These are phyloP conservation scores for Drosophila mojavensis DNA, from an alignment of 1,140 invertebrate species.

Conservation along the genomic window DNA sequence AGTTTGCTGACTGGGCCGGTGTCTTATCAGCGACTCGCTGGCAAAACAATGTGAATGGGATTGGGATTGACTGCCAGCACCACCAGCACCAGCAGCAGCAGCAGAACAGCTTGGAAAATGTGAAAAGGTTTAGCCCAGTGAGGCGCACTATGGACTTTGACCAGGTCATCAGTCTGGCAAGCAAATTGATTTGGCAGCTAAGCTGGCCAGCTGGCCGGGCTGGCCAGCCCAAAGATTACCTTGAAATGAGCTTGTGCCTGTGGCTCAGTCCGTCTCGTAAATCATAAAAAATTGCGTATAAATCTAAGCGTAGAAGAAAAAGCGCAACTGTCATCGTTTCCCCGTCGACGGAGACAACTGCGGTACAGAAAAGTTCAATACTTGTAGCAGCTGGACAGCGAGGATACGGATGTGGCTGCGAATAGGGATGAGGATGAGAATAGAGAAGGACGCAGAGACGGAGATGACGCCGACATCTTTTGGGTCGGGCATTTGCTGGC, in stretches of 20 bases:
- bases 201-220: conserved; percentile 6
- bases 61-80: neutral
- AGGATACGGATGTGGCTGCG: neutral
- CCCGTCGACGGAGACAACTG: conserved; percentile 2
- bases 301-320: conserved; percentile 55
- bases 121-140: conserved; percentile 36
- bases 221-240: conserved; percentile 32
- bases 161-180: conserved; percentile 18
- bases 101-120: conserved; percentile 10
- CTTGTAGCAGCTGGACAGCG: conserved; percentile 5
- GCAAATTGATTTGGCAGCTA: conserved; percentile 45
- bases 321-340: conserved; percentile 78
- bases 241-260: conserved; percentile 25
- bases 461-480: conserved; percentile 29
- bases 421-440: neutral
- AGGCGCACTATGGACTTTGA: conserved; percentile 8
- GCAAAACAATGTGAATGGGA: conserved; percentile 30
- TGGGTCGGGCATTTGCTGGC: conserved; percentile 39
- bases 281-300: conserved; percentile 69
- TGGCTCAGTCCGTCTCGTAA: conserved; percentile 47
- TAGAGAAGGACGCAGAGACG: neutral
- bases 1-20: conserved; percentile 34
- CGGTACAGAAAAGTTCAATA: conserved; percentile 34
- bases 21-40: conserved; percentile 50
- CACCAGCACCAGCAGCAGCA: neutral